Evolutionary conservation across 2,888 invertebrate genomes (phyloP).

Genomic region (Drosophila koepferae): DNA sequence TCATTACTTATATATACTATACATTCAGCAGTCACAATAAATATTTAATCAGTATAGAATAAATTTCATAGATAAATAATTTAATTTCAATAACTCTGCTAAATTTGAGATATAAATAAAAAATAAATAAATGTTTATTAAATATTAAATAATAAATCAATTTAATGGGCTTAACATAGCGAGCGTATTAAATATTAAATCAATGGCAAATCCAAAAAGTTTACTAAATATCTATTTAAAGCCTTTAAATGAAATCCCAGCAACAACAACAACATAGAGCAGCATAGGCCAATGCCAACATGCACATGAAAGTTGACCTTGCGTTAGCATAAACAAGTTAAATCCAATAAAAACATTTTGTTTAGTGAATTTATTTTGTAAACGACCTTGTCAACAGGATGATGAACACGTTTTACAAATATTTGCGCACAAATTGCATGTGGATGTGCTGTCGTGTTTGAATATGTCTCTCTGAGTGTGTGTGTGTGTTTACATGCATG

Average conservation of each 20-base stretch:
- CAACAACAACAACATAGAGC: conserved; percentile 12
- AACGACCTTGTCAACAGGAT: conserved; percentile 76
- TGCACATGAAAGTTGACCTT: conserved; percentile 33
- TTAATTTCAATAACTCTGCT: too few species aligned
- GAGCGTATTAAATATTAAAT: not conserved
- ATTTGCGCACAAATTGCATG: conserved; percentile 50
- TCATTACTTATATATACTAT: too few species aligned
- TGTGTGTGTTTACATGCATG: conserved; percentile 24
- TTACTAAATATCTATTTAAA: conserved; percentile 3
- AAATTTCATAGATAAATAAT: too few species aligned
- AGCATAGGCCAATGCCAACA: not conserved
- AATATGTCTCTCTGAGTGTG: conserved; percentile 22
- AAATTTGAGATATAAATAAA: not conserved
- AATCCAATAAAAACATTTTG: conserved; percentile 71
- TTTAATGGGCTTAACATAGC: not conserved
- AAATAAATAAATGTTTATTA: not conserved
- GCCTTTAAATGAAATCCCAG: conserved; percentile 22
- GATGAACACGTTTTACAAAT: conserved; percentile 74
- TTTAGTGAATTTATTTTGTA: conserved; percentile 71
- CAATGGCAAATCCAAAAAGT: not conserved
- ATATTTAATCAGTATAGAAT: too few species aligned
- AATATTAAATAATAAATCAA: not conserved
- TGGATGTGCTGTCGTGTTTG: conserved; percentile 1
- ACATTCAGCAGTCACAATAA: too few species aligned
- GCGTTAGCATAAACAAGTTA: conserved; percentile 57